These are phyloP conservation scores for Drosophila siamana DNA, from an alignment of 2,888 invertebrate species.

Conservation along the genomic window DNA sequence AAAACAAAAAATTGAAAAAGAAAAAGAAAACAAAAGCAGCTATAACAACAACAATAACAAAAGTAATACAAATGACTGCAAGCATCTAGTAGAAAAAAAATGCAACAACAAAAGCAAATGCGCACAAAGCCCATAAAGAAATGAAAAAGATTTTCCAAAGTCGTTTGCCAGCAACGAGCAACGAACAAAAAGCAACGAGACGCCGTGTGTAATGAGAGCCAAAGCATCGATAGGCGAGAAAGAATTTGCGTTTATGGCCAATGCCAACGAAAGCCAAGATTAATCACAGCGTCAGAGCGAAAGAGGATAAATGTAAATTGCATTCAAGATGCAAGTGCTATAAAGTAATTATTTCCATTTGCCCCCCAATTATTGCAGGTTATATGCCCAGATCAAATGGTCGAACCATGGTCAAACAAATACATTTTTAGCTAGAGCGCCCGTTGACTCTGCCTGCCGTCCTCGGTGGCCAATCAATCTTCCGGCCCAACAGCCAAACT, in stretches of 20 bases:
- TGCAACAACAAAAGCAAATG: slow-evolving; percentile 21
- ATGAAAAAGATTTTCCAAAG: slow-evolving; percentile 67
- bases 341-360: slow-evolving; percentile 13
- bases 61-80: slow-evolving; percentile 67
- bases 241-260: slow-evolving; percentile 27
- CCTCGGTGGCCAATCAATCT: slow-evolving; percentile 58
- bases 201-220: not conserved
- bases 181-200: slow-evolving; percentile 2
- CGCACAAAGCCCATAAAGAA: slow-evolving; percentile 47
- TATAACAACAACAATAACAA: slow-evolving; percentile 40
- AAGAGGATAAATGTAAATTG: not conserved
- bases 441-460: slow-evolving; percentile 19
- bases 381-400: not conserved
- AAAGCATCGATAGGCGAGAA: slow-evolving; percentile 12
- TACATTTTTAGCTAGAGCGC: slow-evolving; percentile 30
- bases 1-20: slow-evolving; percentile 2
- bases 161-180: slow-evolving; percentile 54
- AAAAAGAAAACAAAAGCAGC: not conserved
- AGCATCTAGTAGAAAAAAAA: slow-evolving; percentile 22
- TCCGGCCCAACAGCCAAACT: slow-evolving; percentile 10
- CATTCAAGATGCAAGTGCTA: not conserved
- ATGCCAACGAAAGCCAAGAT: not conserved
- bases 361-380: slow-evolving; percentile 2
- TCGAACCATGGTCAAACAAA: slow-evolving; percentile 40
- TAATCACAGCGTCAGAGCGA: not conserved